Conservation (phyloP, 2,113 vertebrate species). For the Neofelis nebulosa region DNA sequence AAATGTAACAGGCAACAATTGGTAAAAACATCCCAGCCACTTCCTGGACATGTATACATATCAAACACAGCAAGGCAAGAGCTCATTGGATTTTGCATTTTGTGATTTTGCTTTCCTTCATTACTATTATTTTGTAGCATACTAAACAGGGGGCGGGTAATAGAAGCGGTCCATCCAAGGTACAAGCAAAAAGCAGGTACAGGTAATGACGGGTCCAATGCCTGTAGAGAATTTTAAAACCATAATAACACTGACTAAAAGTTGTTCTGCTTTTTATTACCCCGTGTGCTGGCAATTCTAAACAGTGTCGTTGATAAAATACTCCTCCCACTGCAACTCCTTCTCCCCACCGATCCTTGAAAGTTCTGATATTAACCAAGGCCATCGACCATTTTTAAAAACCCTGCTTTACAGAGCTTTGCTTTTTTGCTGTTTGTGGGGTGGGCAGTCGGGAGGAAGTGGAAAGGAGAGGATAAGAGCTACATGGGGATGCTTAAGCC, state of each 20-base stretch:
- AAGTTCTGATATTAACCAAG: constrained; percentile 50
- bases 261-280: constrained; percentile 68
- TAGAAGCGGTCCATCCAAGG: background rate
- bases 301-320: constrained; percentile 72
- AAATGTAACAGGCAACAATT: background rate
- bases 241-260: constrained; percentile 72
- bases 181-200: background rate
- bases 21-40: constrained; percentile 50
- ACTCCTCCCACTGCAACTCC: constrained; percentile 28
- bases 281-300: constrained; percentile 44
- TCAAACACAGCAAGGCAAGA: background rate
- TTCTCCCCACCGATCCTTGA: background rate
- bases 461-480: background rate
- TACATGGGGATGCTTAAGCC: background rate
- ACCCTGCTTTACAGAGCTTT: background rate
- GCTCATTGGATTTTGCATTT: background rate
- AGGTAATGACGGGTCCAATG: constrained; percentile 46
- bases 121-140: background rate
- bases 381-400: background rate
- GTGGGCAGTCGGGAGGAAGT: background rate
- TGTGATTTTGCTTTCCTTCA: background rate
- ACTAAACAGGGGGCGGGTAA: background rate
- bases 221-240: constrained; percentile 57
- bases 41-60: constrained; percentile 25
- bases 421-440: constrained; percentile 25